Base-by-base conservation (phyloP, 2,888 invertebrate genomes). In the Xestobium rufovillosum region DNA sequence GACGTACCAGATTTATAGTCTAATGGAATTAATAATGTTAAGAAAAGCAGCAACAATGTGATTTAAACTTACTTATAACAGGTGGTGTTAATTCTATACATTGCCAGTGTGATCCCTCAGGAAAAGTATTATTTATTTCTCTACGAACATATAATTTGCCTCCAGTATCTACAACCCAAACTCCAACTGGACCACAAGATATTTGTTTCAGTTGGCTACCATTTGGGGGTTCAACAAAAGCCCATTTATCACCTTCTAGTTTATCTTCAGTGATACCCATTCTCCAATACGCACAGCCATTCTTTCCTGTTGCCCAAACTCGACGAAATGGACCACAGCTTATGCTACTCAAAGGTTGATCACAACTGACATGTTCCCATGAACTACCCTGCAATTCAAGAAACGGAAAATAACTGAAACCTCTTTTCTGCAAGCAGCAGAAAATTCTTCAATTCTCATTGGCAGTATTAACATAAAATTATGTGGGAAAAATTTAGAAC, bases 51-150 rank as follows among this genome's bases (percentile, higher is more conserved):
- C n/a, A 8, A 19, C 23, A 19, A n/a, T 19, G 6, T 19, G 6
- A 8, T n/a, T n/a, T n/a, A 9, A 36, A 50, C 56, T 53, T 52
- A 65, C 65, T 60, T 16, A 76, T 67, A 53, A 77, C 70, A 48
- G 72, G 70, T 27, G 74, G 71, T 62, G 76, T 71, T 36, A 72
- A 67, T 3, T 69, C 68, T 34, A 81, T 60, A 57, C 76, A 73
- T 63, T 83, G 83, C 92, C 92, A 92, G 54, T 83, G 77, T 14
- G 83, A 83, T 15, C 92, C 92, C 59, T 84, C 86, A 1, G 83
- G 88, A 51, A 81, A 83, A 17, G 78, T 73, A 17, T 71, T 66
- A 2, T 81, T 80, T 32, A 91, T 76, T 56, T 85, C 85, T 39
- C 80, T 80, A 36, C 92, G 76, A 4, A 88, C 80, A 50, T 82